Conservation (phyloP, 2,888 invertebrate species). For the Iselma pallidipennis region DNA sequence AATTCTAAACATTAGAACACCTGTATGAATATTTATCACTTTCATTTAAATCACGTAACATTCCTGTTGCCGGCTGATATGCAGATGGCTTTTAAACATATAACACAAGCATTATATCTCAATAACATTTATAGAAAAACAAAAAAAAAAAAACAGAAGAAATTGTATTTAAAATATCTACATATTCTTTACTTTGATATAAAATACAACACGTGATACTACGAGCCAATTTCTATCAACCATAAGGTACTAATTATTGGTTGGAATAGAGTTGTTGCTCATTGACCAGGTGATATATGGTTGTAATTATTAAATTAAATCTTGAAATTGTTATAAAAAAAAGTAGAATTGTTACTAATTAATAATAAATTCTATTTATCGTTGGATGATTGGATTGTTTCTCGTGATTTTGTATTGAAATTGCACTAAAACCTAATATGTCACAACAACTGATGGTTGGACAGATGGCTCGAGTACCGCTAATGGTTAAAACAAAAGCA, state of each 20-base stretch:
- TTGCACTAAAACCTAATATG: constrained; percentile 38
- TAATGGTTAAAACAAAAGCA: constrained; percentile 49
- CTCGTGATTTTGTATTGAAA: constrained; percentile 30
- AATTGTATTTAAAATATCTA: no score
- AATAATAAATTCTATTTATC: no score
- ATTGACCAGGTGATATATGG: not conserved
- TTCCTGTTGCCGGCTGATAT: constrained; percentile 14
- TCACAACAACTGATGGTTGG: constrained; percentile 36
- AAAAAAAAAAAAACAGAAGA: not conserved
- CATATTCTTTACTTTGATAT: no score
- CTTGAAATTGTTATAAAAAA: no score
- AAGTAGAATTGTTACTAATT: no score
- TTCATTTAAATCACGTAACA: constrained; percentile 26
- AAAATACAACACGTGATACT: no score
- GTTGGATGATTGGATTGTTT: not conserved
- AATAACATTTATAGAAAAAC: no score
- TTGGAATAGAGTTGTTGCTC: no score
- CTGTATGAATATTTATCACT: constrained; percentile 28
- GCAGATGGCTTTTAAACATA: constrained; percentile 10
- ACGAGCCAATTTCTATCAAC: not conserved
- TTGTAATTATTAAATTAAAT: no score
- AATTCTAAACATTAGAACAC: constrained; percentile 25
- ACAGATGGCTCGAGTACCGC: constrained; percentile 42
- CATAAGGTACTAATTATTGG: not conserved
- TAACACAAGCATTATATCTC: not conserved